A percentile compares a stretch with the other conserved stretches of the same genome.
Conservation (phyloP, 92 coral and sea anemone genomes). For the Epizoanthus stellaris region DNA sequence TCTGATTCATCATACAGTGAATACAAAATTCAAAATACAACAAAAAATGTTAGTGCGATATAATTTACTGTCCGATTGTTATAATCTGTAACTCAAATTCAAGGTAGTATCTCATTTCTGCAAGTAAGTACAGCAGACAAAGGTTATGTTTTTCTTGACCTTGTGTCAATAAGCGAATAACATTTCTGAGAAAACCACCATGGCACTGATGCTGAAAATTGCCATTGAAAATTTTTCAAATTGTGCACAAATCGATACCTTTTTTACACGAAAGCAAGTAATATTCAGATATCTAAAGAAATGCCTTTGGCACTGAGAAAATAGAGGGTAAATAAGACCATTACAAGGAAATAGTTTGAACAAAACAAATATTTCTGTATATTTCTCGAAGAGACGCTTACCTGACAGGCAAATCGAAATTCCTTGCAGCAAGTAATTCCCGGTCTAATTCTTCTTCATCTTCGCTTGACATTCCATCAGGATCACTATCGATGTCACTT, state of each 20-base stretch:
- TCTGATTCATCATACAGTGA: neutral
- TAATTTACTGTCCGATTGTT: conserved; percentile 16
- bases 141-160: neutral
- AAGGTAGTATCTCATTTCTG: conserved; percentile 13
- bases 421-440: neutral
- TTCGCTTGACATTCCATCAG: neutral
- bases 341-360: neutral
- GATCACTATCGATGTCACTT: conserved; percentile 9
- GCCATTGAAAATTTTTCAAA: neutral
- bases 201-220: neutral
- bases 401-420: conserved; percentile 22
- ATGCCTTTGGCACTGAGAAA: conserved; percentile 2
- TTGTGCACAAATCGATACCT: conserved; percentile 17
- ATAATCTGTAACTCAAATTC: conserved; percentile 23
- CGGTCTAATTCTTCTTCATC: neutral
- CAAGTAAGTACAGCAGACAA: conserved; percentile 7
- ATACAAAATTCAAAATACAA: neutral
- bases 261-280: conserved; percentile 21
- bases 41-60: no score
- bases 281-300: neutral
- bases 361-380: neutral
- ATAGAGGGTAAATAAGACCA: conserved; percentile 16
- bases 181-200: conserved; percentile 21
- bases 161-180: conserved; percentile 24
- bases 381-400: conserved; percentile 12